Evolutionary conservation across 2,888 invertebrate genomes (phyloP).

Genomic region (Sceliomorpha sp.): DNA sequence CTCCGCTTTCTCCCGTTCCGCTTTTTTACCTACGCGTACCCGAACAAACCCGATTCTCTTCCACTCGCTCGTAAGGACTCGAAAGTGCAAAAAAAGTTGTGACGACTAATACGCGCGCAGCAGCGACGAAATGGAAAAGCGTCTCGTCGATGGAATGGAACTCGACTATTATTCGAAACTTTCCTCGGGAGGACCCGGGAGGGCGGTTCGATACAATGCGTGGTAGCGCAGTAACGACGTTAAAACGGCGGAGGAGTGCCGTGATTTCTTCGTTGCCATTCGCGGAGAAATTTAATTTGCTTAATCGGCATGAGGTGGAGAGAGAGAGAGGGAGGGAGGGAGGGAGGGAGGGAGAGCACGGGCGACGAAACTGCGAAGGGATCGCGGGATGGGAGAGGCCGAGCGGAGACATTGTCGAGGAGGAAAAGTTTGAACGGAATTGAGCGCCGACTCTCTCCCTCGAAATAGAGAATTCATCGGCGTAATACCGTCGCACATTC

Average conservation of each 20-base stretch:
- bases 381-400: not conserved
- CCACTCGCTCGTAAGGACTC: too few species aligned
- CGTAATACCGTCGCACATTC: slow-evolving; percentile 59
- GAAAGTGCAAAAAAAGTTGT: slow-evolving; percentile 27
- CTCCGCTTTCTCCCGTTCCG: too few species aligned
- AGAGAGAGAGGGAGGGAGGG: too few species aligned
- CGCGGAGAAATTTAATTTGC: slow-evolving; percentile 75
- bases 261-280: slow-evolving; percentile 72
- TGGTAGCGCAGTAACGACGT: slow-evolving; percentile 64
- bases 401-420: slow-evolving; percentile 23
- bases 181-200: slow-evolving; percentile 48
- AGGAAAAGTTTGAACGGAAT: slow-evolving; percentile 68
- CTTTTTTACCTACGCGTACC: too few species aligned
- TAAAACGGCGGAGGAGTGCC: slow-evolving; percentile 59
- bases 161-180: slow-evolving; percentile 40
- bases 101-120: slow-evolving; percentile 25
- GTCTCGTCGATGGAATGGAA: slow-evolving; percentile 32
- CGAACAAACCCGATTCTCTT: too few species aligned
- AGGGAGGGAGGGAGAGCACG: too few species aligned
- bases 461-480: slow-evolving; percentile 70
- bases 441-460: too few species aligned
- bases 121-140: slow-evolving; percentile 30
- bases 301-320: slow-evolving; percentile 71
- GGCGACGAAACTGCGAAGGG: slow-evolving; percentile 20
- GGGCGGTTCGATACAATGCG: slow-evolving; percentile 63